Evolutionary conservation across 2,888 invertebrate genomes (phyloP), one percentile per base, ranked within the genome.

Genomic region (Junonia oenone): DNA sequence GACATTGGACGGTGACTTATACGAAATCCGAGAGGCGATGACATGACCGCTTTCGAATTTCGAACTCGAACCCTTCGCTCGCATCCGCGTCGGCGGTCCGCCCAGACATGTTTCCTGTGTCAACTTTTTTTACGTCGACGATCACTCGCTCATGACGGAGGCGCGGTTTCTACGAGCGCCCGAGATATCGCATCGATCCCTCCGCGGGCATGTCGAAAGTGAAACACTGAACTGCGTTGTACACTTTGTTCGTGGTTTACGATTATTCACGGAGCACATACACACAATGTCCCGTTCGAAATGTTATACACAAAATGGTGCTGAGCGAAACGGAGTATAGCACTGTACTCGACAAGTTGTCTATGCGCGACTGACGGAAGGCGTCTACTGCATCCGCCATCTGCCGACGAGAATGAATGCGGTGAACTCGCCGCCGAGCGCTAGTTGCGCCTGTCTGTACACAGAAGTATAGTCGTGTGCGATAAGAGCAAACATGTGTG

Each of bases 1-100:
- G 89, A 89, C 89, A 88, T 89, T 85, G 88, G 88, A 88, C 87
- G 86, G 85, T 86, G 88, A 88, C 88, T 89, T 87, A 88, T 81
- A 82, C 83, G 81, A 84, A 87, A 87, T 89, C 83, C 87, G 88
- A 87, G 82, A 83, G 83, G 85, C 88, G 88, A 87, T 87, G 87
- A 89, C 89, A 88, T 88, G 89, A 88, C 85, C 90, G 89, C 90
- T 88, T 90, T 90, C 89, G 88, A 90, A 90, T 90, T 90, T 89
- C 88, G 84, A 89, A 86, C 82, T 84, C 84, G 82, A 88, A 89
- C 85, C 87, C 88, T 87, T 86, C 82, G 86, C 83, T 88, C 82
- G 87, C 78, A 83, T 83, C 88, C 87, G 89, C 85, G 86, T 83
- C 86, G 86, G 78, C 83, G 82, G 82, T 80, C 84, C 89, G 87